Evolutionary conservation across 2,888 invertebrate genomes (phyloP).

Genomic region (Drosophila peninsularis): DNA sequence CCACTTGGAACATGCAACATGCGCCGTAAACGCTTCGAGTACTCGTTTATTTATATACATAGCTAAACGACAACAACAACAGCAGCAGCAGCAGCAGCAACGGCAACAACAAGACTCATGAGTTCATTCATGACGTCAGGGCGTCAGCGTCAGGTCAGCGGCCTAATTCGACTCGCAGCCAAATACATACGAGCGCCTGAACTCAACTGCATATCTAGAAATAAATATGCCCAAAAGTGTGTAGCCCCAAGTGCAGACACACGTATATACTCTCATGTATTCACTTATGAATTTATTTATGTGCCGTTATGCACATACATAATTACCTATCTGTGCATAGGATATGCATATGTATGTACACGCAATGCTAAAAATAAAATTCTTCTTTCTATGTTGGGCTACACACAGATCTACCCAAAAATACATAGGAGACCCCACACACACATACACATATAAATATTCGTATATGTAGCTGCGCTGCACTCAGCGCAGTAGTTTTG

Average conservation of each 20-base stretch:
- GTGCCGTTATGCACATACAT: not conserved
- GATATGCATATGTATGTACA: conserved; percentile 39
- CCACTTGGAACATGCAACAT: conserved; percentile 60
- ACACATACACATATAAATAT: conserved; percentile 3
- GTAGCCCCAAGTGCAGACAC: not conserved
- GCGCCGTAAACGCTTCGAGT: conserved; percentile 47
- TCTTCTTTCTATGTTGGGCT: conserved; percentile 63
- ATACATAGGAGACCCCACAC: conserved; percentile 6
- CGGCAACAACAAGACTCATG: conserved; percentile 62
- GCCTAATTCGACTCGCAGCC: conserved; percentile 78
- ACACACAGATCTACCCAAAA: conserved; percentile 24
- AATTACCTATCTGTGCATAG: conserved; percentile 2
- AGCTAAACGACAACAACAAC: conserved; percentile 32
- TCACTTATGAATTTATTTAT: conserved; percentile 9
- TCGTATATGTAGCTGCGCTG: conserved; percentile 16
- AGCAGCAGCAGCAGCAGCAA: conserved; percentile 26
- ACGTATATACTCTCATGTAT: not conserved
- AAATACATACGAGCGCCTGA: conserved; percentile 31
- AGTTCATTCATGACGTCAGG: conserved; percentile 84
- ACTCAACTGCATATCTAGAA: conserved; percentile 13
- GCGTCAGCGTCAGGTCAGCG: conserved; percentile 83
- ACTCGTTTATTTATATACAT: conserved; percentile 54
- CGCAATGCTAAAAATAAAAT: conserved; percentile 68
- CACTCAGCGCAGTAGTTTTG: conserved; percentile 15
- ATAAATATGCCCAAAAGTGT: not conserved